These are phyloP conservation scores for Calyptomena viridis DNA, from an alignment of 2,113 vertebrate species.

Conservation along the genomic window DNA sequence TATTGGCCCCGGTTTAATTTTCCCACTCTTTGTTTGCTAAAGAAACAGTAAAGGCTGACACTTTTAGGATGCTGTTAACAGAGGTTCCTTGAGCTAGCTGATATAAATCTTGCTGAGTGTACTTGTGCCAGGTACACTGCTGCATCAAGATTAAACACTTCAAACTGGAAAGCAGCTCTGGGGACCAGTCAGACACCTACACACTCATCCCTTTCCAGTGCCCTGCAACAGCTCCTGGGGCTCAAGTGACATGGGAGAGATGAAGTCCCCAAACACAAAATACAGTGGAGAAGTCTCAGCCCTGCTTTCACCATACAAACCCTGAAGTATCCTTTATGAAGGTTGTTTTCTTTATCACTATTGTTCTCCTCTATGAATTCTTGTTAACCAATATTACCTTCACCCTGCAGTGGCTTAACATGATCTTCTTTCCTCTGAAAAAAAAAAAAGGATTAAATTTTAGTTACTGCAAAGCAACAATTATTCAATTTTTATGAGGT, in stretches of 20 bases:
- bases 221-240: too few relatives aligned
- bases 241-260: too few relatives aligned
- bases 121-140: neutral
- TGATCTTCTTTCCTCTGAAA: neutral
- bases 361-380: neutral
- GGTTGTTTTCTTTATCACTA: neutral
- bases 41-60: neutral
- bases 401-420: neutral
- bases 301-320: neutral
- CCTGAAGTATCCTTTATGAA: neutral
- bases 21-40: neutral
- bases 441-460: neutral
- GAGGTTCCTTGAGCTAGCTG: neutral
- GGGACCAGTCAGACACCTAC: neutral
- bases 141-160: neutral
- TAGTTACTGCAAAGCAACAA: neutral
- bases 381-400: neutral
- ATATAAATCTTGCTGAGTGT: neutral
- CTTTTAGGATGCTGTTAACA: neutral
- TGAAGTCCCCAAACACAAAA: neutral
- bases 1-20: neutral
- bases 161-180: accelerated
- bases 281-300: accelerated
- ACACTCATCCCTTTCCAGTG: neutral
- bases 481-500: neutral